Conservation (phyloP, 92 coral and sea anemone species). For the Bergia puertoricense region DNA sequence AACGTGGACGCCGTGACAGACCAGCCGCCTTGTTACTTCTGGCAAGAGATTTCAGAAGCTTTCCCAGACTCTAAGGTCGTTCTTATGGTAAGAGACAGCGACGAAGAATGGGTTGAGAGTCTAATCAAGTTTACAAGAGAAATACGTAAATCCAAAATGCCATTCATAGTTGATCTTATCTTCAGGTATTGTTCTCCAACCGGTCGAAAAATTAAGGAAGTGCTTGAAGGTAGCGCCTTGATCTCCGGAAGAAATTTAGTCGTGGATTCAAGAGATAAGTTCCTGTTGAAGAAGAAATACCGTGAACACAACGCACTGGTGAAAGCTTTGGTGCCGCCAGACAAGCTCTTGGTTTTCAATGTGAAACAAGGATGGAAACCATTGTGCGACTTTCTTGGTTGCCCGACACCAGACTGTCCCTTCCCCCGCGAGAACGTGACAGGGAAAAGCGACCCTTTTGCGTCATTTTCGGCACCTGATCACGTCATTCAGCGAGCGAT, state of each 20-base stretch:
- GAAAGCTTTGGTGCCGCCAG: slow-evolving; percentile 40
- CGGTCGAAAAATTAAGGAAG: background rate
- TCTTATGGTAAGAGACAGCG: slow-evolving; percentile 30
- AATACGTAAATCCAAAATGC: background rate
- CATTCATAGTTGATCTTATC: background rate
- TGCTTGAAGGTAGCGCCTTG: background rate
- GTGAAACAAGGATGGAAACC: slow-evolving; percentile 59
- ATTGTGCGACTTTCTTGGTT: slow-evolving; percentile 45
- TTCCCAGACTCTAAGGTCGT: slow-evolving; percentile 16
- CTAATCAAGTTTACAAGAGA: background rate
- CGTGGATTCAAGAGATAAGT: background rate
- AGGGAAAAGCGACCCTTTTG: background rate
- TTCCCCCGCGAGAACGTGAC: slow-evolving; percentile 50
- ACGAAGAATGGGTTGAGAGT: slow-evolving; percentile 10
- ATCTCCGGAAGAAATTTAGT: background rate
- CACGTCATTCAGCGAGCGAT: background rate
- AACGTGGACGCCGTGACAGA: slow-evolving; percentile 28
- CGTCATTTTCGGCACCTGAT: slow-evolving; percentile 1
- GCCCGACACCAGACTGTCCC: slow-evolving; percentile 23
- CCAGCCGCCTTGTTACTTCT: slow-evolving; percentile 23
- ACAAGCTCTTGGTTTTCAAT: slow-evolving; percentile 42
- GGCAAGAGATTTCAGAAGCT: slow-evolving; percentile 26
- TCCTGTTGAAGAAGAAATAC: slow-evolving; percentile 44
- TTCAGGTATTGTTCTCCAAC: background rate
- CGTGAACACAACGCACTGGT: slow-evolving; percentile 46